Base-by-base conservation (phyloP, 2,888 invertebrate species). In the Synanthedon tipuliformis region DNA sequence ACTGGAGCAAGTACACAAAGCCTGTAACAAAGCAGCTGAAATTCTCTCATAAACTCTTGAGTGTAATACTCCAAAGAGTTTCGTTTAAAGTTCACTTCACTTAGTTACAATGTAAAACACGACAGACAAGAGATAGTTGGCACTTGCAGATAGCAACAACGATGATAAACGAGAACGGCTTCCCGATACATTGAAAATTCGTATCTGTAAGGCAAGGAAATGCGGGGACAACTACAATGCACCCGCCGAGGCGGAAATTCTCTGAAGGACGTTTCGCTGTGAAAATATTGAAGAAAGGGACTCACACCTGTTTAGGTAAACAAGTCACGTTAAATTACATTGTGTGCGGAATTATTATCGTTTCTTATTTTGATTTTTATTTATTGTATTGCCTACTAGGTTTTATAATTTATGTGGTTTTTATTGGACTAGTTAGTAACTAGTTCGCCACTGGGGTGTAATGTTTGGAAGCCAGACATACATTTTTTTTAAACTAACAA, bases 141-240 rank as follows among this genome's bases (percentile, higher is more conserved):
- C 74, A 76, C 77, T 73, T 74, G 67, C 64, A 72, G 66, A 72
- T 73, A 69, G 52, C 50, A 51, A 52, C 57, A 51, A 52, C 57
- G 57, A 55, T 63, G 63, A 65, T 57, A 72, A 69, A 78, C 68
- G 65, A 65, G 65, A 75, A 79, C 76, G 71, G 75, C 71, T 78
- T 79, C 72, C 75, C 78, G 70, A 81, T 81, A 77, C 74, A 67
- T 71, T 70, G 72, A 68, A 72, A 58, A 61, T 58, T 57, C 57
- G 59, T 69, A 71, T 70, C 64, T 62, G 58, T 62, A 57, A 49
- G 58, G 57, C 65, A 62, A 68, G 61, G 63, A 66, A 72, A 71
- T 75, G 73, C 66, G 63, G 62, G 73, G 71, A 71, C 72, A 66
- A 63, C 61, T 61, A 52, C 50, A 49, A 49, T 49, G 45, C 45